Evolutionary conservation across 2,888 invertebrate genomes (phyloP).

Genomic region (Lycophotia porphyrea): DNA sequence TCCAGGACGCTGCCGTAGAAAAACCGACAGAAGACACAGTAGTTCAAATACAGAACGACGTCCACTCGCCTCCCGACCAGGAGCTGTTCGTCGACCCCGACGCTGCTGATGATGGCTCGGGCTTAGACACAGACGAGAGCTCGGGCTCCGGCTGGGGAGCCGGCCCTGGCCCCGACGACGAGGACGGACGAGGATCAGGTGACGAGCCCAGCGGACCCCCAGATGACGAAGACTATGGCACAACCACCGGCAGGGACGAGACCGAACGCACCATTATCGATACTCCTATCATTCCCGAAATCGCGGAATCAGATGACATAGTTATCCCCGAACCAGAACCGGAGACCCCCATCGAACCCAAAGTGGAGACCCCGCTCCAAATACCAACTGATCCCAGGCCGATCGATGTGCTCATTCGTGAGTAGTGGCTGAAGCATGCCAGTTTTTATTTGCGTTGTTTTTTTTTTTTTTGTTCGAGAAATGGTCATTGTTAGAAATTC

Average conservation of each 20-base stretch:
- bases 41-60: conserved; percentile 82
- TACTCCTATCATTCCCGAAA: conserved; percentile 51
- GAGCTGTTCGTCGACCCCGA: conserved; percentile 92
- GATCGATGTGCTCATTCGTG: conserved; percentile 87
- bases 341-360: conserved; percentile 65
- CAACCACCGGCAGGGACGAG: conserved; percentile 66
- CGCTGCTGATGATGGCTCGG: conserved; percentile 92
- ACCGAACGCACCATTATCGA: conserved; percentile 56
- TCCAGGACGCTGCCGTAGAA: conserved; percentile 83
- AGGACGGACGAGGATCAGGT: conserved; percentile 90
- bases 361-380: conserved; percentile 74
- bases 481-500: conserved; percentile 26
- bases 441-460: conserved; percentile 82
- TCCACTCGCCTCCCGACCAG: conserved; percentile 86
- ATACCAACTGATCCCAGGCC: conserved; percentile 70
- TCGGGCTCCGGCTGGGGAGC: conserved; percentile 95
- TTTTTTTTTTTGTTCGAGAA: conserved; percentile 69
- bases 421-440: conserved; percentile 90
- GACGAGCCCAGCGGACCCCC: conserved; percentile 78
- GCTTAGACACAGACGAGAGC: conserved; percentile 94
- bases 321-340: conserved; percentile 58
- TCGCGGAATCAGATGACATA: conserved; percentile 57
- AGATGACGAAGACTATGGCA: conserved; percentile 87
- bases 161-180: conserved; percentile 94
- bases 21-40: conserved; percentile 79